Conservation (phyloP, 2,888 invertebrate genomes). For the Lasius fuliginosus region DNA sequence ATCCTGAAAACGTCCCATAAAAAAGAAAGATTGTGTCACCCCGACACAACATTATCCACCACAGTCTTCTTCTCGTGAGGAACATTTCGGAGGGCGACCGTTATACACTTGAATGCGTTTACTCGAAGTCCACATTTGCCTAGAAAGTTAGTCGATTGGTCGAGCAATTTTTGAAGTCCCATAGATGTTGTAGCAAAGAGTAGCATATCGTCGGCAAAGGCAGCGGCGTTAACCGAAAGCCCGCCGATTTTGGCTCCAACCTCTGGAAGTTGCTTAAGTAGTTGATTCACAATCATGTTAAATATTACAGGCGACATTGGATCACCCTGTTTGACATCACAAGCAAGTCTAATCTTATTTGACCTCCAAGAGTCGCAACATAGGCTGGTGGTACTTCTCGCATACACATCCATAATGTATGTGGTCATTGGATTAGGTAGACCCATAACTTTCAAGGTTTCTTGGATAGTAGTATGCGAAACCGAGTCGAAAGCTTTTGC, state of each 20-base stretch:
- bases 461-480: background rate
- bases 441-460: conserved; percentile 24
- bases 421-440: conserved; percentile 21
- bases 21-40: too few relatives aligned
- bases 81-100: too few relatives aligned
- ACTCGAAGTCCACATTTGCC: conserved; percentile 39
- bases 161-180: conserved; percentile 41
- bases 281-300: conserved; percentile 43
- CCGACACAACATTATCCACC: too few relatives aligned
- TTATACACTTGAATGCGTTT: background rate
- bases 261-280: background rate
- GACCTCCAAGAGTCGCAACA: background rate
- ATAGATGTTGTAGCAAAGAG: conserved; percentile 48
- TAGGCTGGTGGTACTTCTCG: conserved; percentile 14
- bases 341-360: background rate
- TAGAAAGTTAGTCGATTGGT: conserved; percentile 18
- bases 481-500: background rate
- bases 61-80: too few relatives aligned
- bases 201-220: conserved; percentile 67
- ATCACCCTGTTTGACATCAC: conserved; percentile 53
- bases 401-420: conserved; percentile 53
- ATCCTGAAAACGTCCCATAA: too few relatives aligned
- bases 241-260: conserved; percentile 40
- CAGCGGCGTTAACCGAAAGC: conserved; percentile 28
- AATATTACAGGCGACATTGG: conserved; percentile 57